Evolutionary conservation across 2,113 vertebrate genomes (phyloP).

Genomic region (Accipiter cooperii): DNA sequence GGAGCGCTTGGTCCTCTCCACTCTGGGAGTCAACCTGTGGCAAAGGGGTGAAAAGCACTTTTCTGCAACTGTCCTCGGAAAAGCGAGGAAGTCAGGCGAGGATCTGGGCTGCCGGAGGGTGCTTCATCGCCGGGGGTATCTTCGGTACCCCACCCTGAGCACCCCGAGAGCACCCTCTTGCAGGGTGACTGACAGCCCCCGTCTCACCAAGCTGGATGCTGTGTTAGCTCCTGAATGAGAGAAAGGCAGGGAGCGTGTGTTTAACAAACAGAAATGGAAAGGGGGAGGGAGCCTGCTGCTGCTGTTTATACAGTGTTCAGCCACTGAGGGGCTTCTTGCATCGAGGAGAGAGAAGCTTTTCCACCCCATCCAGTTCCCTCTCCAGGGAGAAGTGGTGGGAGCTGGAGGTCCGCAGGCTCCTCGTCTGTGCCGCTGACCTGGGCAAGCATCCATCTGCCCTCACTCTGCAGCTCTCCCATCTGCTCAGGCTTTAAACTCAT

Average conservation of each 20-base stretch:
- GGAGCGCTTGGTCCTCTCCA: neutral
- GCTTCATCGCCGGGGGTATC: neutral
- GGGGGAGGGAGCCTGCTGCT: constrained; percentile 60
- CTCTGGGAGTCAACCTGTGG: constrained; percentile 31
- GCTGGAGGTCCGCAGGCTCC: neutral
- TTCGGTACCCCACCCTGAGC: neutral
- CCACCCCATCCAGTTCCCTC: neutral
- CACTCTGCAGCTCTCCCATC: neutral
- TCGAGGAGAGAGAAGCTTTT: constrained; percentile 44
- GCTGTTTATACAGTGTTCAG: constrained; percentile 65
- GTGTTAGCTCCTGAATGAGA: constrained; percentile 56
- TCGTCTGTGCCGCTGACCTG: neutral
- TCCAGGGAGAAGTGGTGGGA: neutral
- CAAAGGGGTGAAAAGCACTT: constrained; percentile 43
- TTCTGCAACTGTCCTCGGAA: neutral
- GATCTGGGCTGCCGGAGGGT: neutral
- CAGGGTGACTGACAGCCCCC: constrained; percentile 1
- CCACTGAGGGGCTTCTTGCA: constrained; percentile 68
- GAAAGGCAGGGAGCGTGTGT: constrained; percentile 55
- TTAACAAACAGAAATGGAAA: constrained; percentile 64
- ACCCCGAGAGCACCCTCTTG: neutral
- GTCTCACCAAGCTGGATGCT: constrained; percentile 48
- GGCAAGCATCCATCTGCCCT: neutral
- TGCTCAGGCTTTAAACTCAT: neutral
- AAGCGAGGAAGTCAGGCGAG: neutral